These are phyloP conservation scores for Daptonema setosum DNA, from an alignment of 2,888 invertebrate genomes.

Conservation along the genomic window DNA sequence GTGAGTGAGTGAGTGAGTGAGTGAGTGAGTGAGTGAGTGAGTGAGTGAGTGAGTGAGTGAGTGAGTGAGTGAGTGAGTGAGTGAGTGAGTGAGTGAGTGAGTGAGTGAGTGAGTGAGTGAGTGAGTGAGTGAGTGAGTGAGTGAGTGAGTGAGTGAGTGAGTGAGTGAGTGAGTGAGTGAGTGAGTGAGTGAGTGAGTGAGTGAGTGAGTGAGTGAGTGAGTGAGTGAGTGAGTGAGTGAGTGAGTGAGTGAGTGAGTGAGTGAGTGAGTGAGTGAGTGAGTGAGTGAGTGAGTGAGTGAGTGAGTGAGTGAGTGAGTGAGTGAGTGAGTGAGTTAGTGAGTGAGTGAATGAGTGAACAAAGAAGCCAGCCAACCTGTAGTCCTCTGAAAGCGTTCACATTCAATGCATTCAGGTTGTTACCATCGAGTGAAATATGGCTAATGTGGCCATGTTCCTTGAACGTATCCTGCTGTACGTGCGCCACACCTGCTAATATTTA, in stretches of 20 bases:
- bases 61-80: neutral
- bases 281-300: neutral
- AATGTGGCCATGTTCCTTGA: conserved; percentile 14
- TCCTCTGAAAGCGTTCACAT: conserved; percentile 25
- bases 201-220: neutral
- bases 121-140: neutral
- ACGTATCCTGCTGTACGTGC: conserved; percentile 18
- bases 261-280: neutral
- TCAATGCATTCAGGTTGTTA: conserved; percentile 22
- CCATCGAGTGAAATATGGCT: conserved; percentile 20
- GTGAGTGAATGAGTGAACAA: neutral
- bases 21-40: neutral
- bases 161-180: neutral
- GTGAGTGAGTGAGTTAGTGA: conserved; percentile 7
- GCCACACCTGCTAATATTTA: no score
- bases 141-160: neutral
- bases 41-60: neutral
- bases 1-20: neutral
- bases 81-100: neutral
- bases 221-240: neutral
- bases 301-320: conserved; percentile 12
- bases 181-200: neutral
- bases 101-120: neutral
- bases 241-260: neutral
- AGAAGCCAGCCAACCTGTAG: conserved; percentile 14